Evolutionary conservation across 2,113 vertebrate genomes (phyloP).

Genomic region (Asarcornis scutulata): DNA sequence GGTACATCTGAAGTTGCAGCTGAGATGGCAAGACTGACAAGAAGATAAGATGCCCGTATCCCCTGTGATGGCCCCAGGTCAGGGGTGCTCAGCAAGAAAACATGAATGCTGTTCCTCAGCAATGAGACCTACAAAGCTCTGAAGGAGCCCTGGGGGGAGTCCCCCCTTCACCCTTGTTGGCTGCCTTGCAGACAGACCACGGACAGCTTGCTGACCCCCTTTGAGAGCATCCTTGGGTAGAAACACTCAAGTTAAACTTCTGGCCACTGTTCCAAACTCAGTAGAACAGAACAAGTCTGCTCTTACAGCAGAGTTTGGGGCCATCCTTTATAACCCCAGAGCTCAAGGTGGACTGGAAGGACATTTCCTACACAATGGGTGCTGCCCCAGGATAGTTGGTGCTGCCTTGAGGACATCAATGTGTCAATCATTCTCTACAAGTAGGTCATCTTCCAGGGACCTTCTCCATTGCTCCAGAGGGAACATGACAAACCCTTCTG

Average conservation of each 20-base stretch:
- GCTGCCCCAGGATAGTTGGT: not conserved
- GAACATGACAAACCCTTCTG: not conserved
- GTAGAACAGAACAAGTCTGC: not conserved
- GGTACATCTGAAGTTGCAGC: not conserved
- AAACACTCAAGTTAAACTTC: not conserved
- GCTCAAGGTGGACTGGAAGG: not conserved
- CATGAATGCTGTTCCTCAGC: not conserved
- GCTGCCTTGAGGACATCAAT: not conserved
- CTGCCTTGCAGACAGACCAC: not conserved
- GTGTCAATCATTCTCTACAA: not conserved
- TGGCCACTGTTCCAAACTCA: not conserved
- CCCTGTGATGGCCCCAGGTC: not conserved
- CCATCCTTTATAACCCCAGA: not conserved
- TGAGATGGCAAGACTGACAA: not conserved
- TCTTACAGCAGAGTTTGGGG: not conserved
- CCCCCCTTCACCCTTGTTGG: not conserved
- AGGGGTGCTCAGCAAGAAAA: not conserved
- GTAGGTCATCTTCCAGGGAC: not conserved
- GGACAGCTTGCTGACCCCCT: not conserved
- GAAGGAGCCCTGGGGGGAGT: not conserved
- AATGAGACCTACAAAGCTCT: not conserved
- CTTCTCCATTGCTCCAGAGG: not conserved
- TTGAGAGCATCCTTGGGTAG: rapidly evolving
- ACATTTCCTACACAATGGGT: not conserved
- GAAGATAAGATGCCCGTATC: no score